Evolutionary conservation across 2,888 invertebrate species (phyloP).

Genomic region (Metopia argyrocephala): DNA sequence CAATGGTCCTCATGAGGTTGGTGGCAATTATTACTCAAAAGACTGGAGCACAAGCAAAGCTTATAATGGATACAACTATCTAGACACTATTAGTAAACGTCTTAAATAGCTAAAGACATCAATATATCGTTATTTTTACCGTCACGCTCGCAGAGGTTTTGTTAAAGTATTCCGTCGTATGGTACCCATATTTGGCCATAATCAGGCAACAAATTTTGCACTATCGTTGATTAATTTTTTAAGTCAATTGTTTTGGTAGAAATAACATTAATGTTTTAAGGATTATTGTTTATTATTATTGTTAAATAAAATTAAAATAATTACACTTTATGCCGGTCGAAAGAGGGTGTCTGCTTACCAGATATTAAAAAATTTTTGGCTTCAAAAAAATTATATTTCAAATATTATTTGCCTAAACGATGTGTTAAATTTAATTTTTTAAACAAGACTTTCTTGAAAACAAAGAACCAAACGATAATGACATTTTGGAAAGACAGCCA

Average conservation of each 20-base stretch:
- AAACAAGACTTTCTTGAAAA: no score
- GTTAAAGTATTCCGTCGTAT: constrained; percentile 58
- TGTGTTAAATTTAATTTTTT: no score
- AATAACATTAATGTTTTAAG: neutral
- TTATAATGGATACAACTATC: constrained; percentile 73
- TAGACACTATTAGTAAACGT: constrained; percentile 75
- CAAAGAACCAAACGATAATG: no score
- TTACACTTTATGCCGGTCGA: no score
- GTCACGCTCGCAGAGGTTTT: constrained; percentile 57
- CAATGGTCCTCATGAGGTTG: constrained; percentile 72
- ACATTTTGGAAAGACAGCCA: no score
- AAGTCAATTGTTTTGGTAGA: constrained; percentile 29
- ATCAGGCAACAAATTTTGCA: constrained; percentile 26
- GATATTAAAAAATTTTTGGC: no score
- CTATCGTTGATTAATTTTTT: constrained; percentile 32
- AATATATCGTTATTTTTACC: constrained; percentile 53
- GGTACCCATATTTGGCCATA: constrained; percentile 53
- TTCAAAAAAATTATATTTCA: no score
- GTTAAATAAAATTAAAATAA: neutral
- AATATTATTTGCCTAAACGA: no score
- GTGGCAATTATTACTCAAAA: constrained; percentile 70
- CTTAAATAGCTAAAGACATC: constrained; percentile 67
- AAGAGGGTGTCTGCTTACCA: no score
- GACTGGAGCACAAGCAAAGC: constrained; percentile 76
- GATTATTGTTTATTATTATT: neutral